Base-by-base conservation (phyloP, 2,888 invertebrate species). In the Caenorhabditis becei region DNA sequence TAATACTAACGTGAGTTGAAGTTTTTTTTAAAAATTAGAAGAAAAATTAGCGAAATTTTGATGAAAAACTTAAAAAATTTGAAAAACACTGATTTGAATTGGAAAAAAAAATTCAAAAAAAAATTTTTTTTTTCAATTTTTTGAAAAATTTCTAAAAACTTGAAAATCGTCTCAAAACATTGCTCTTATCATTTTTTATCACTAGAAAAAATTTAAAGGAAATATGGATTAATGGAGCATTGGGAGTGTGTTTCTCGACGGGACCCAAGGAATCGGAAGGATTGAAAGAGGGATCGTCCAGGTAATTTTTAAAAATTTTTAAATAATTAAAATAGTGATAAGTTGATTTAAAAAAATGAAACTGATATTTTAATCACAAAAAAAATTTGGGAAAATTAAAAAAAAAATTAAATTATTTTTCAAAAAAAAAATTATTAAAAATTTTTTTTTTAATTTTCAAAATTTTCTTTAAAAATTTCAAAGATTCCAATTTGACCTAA, bases 1-100 rank as follows among this genome's bases (percentile, higher is more conserved):
- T 10, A 23, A 23, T n/a, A 56, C 2, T 23, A 72, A 72, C 63
- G 71, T 72, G 26, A 54, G 54, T 16, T 26, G 62, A 5, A 35
- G 2, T 14, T 14, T 14, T 35, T 20, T 41, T 7, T 7, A 51
- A 54, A 26, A n/a, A 2, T 26, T 5, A 32, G 23, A 47, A 28
- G 7, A 59, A 8, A 16, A 28, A 63, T 37, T 35, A 41, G 11
- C 20, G 26, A 26, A 61, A 61, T 24, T 41, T 61, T 37, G 18
- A 14, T 35, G 35, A 41, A 66, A 66, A 66, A 14, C 24, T 32
- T 10, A 32, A 51, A 20, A 53, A 11, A 4, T 20, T 3, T 20
- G 18, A 53, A 53, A 53, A 53, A 53, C 16, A 10, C 23, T 1
- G 20, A 20, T 51, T 32, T n/a, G n/a, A 35, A 8, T 53, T 53